A percentile compares a stretch with the other conserved stretches of the same genome.
phyloP scores from a whole-genome alignment of 1,140 invertebrate species.

The Cydia strobilella region DNA sequence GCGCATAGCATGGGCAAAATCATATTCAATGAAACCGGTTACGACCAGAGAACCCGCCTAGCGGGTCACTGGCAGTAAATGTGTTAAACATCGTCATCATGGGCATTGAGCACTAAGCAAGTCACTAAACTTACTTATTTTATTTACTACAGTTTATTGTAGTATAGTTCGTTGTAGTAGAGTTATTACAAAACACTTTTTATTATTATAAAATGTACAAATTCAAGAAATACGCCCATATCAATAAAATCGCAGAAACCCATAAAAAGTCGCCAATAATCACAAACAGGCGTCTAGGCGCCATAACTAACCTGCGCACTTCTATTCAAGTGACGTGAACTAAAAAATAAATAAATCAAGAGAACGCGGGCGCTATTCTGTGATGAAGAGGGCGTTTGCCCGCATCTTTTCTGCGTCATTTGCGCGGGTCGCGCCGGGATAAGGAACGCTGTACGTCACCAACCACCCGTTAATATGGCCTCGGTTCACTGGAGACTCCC shows the following conservation, averaged over 20 bases:
- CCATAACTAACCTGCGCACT: not conserved
- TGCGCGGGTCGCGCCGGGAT: conserved; percentile 50
- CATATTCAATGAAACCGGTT: too few relatives aligned
- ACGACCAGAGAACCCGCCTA: too few relatives aligned
- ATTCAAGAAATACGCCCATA: too few relatives aligned
- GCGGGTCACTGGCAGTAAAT: too few relatives aligned
- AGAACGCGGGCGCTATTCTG: conserved; percentile 33
- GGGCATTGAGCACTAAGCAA: too few relatives aligned
- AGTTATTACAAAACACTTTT: too few relatives aligned
- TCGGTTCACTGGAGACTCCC: conserved; percentile 58
- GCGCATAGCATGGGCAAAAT: too few relatives aligned
- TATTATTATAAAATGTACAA: too few relatives aligned
- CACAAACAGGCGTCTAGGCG: not conserved
- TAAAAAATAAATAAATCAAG: conserved; percentile 37
- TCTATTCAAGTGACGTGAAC: conserved; percentile 30
- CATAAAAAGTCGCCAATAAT: not conserved
- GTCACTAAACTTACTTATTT: too few relatives aligned
- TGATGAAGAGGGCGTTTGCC: conserved; percentile 53
- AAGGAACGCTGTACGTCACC: conserved; percentile 53
- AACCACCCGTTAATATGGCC: conserved; percentile 54
- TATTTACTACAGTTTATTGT: too few relatives aligned
- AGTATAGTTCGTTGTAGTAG: too few relatives aligned
- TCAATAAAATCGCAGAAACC: not conserved
- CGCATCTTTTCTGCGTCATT: conserved; percentile 67
- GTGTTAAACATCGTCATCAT: too few relatives aligned